These are phyloP conservation scores for Yponomeuta evonymella DNA, from an alignment of 2,888 invertebrate genomes.

Conservation along the genomic window DNA sequence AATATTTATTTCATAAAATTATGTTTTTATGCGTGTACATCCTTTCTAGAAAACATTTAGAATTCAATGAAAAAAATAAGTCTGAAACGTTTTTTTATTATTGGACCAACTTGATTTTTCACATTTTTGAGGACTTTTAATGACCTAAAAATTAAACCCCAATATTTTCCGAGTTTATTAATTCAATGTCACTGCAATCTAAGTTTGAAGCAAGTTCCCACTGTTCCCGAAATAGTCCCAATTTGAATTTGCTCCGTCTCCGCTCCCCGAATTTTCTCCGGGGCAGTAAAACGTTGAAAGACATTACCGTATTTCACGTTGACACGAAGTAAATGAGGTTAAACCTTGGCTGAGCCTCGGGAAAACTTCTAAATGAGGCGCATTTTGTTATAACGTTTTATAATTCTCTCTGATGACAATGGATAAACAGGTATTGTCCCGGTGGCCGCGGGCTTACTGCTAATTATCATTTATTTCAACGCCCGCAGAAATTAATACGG, in stretches of 20 bases:
- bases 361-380: conserved; percentile 30
- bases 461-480: not conserved
- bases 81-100: no score
- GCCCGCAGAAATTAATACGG: not conserved
- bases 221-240: not conserved
- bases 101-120: no score
- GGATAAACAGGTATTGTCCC: not conserved
- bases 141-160: no score
- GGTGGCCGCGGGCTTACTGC: not conserved
- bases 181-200: no score
- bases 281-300: conserved; percentile 30
- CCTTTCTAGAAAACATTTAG: no score
- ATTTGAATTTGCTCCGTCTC: conserved; percentile 16
- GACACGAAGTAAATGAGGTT: conserved; percentile 39
- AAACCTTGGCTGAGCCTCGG: conserved; percentile 29
- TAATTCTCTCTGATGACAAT: not conserved
- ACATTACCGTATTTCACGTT: conserved; percentile 43
- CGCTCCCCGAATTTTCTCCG: conserved; percentile 12
- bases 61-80: no score
- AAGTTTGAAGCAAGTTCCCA: no score
- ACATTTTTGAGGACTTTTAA: no score
- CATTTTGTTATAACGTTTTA: conserved; percentile 23
- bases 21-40: no score
- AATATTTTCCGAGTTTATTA: no score
- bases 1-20: no score